Evolutionary conservation across 92 coral and sea anemone genomes (phyloP).

Genomic region (Paragorgia papillata): DNA sequence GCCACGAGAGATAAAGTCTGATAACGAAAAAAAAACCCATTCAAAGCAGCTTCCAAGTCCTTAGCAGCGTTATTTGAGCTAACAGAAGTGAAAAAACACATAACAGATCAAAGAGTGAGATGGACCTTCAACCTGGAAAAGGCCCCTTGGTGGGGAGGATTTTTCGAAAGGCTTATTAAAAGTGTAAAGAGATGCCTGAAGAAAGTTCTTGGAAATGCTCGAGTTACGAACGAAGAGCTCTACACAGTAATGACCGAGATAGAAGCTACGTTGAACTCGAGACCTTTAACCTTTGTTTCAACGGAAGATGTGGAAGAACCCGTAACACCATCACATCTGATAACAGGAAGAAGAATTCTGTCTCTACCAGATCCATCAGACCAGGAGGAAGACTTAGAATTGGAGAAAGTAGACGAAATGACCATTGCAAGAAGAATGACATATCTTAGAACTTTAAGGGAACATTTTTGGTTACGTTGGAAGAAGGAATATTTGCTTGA

Average conservation of each 20-base stretch:
- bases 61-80: too few relatives aligned
- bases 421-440: slow-evolving; percentile 28
- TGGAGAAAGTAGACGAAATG: slow-evolving; percentile 8
- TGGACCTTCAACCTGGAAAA: slow-evolving; percentile 45
- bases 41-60: too few relatives aligned
- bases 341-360: slow-evolving; percentile 16
- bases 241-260: slow-evolving; percentile 7
- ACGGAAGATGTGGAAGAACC: slow-evolving; percentile 6
- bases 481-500: slow-evolving; percentile 29
- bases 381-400: too few relatives aligned
- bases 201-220: slow-evolving; percentile 36
- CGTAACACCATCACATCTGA: slow-evolving; percentile 11
- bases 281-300: slow-evolving; percentile 16
- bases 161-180: slow-evolving; percentile 43
- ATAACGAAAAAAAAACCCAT: too few relatives aligned
- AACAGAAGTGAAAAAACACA: too few relatives aligned
- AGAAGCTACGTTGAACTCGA: slow-evolving; percentile 3
- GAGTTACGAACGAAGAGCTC: slow-evolving; percentile 15
- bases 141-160: slow-evolving; percentile 52
- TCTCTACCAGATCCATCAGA: neutral
- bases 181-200: slow-evolving; percentile 45
- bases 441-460: slow-evolving; percentile 22
- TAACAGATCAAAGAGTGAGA: too few relatives aligned
- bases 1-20: slow-evolving; percentile 27
- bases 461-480: slow-evolving; percentile 43